Conservation (phyloP, 2,113 vertebrate species). For the Carassius carassius region DNA sequence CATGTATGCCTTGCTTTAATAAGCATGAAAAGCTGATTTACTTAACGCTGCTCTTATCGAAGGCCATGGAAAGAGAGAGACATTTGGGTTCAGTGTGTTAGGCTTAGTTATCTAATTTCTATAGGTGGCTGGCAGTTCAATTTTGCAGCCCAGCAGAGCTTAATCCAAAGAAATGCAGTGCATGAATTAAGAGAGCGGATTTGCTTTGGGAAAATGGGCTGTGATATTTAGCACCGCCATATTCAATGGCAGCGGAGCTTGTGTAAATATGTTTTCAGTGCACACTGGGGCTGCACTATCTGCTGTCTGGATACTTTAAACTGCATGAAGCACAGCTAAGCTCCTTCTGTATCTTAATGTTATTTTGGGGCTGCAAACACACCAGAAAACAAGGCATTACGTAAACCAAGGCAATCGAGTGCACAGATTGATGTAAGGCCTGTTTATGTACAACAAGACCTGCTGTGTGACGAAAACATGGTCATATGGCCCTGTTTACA, state of each 20-base stretch:
- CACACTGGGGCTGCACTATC: conserved; percentile 27
- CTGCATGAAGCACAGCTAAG: conserved; percentile 15
- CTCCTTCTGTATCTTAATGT: conserved; percentile 25
- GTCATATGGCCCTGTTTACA: neutral
- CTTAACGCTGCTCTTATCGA: conserved; percentile 40
- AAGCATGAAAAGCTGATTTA: conserved; percentile 53
- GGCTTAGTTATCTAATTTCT: conserved; percentile 64
- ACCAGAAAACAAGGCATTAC: neutral
- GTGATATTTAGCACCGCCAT: conserved; percentile 47
- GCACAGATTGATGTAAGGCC: neutral
- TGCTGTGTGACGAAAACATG: neutral
- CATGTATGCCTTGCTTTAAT: conserved; percentile 48
- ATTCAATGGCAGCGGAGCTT: conserved; percentile 43
- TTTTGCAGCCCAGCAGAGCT: conserved; percentile 71
- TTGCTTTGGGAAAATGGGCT: conserved; percentile 44
- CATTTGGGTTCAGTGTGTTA: conserved; percentile 61
- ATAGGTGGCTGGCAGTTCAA: conserved; percentile 66
- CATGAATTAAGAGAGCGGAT: conserved; percentile 47
- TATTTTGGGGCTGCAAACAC: conserved; percentile 7
- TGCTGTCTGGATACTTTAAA: conserved; percentile 25
- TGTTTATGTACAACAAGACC: neutral
- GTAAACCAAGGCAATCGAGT: neutral
- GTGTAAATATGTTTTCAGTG: conserved; percentile 38
- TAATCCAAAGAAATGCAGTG: conserved; percentile 59
- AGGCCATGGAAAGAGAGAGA: conserved; percentile 57